Base-by-base conservation (phyloP, 2,797 vertebrate genomes). In the Lacerta bilineata region DNA sequence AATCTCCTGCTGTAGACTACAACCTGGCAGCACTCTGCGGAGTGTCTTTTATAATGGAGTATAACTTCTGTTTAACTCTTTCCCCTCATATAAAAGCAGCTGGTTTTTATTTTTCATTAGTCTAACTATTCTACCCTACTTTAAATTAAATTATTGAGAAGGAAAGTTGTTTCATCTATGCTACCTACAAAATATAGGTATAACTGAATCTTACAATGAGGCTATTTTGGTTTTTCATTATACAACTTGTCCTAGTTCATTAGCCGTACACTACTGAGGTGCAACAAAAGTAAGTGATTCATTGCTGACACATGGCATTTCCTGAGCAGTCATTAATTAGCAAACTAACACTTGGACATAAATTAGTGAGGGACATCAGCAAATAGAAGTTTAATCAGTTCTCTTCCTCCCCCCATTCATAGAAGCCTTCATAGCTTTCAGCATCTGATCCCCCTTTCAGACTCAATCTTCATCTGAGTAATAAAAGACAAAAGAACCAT, bases 241-340 rank as follows among this genome's bases (percentile, higher is more conserved):
- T 94, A 90, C 46, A 90, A 95, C 92, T 95, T 96, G 96, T 97
- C 96, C 94, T 95, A 95, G 92, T 94, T 96, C 96, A 96, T 97
- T 97, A 97, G 88, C 94, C 7, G 17, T 94, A 87, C 83, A 92
- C 93, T 91, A 94, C 50, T 96, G 94, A 97, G 96, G 93, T 95
- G 93, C 91, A 95, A 95, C 94, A 93, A 88, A 96, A 94, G 87
- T 96, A 96, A 97, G 95, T 97, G 96, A 97, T 96, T 97, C 96
- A 95, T 94, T 96, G 97, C 96, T 97, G 96, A 97, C 96, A 96
- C 95, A 84, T 90, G 93, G 95, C 91, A 94, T 96, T 97, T 97
- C 97, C 95, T 90, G 91, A 96, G 90, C 92, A 96, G 94, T 78
- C 95, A 96, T 97, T 97, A 96, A 97, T 97, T 97, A 97, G 92